Evolutionary conservation across 2,113 vertebrate species (phyloP).

Genomic region (Gasterosteus nipponicus): DNA sequence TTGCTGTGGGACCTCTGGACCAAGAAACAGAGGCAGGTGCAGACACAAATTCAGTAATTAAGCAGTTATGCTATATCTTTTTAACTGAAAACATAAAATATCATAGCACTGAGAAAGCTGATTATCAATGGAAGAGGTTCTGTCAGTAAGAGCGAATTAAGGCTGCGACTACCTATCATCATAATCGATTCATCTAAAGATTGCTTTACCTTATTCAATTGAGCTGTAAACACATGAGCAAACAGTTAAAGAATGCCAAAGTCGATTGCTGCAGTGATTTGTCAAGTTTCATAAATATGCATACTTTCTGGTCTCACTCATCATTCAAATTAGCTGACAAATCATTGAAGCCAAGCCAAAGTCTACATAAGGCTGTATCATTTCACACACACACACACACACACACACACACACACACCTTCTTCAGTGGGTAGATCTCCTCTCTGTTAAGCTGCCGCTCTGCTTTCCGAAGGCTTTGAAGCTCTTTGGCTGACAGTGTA

Average conservation of each 20-base stretch:
- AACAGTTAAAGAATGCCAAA: neutral
- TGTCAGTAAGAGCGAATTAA: neutral
- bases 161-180: neutral
- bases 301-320: too few species aligned
- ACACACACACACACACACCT: too few species aligned
- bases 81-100: neutral
- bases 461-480: constrained; percentile 81
- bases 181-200: neutral
- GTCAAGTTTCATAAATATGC: too few species aligned
- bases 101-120: neutral
- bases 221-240: neutral
- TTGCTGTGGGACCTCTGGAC: constrained; percentile 85
- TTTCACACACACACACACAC: neutral
- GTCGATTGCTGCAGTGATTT: too few species aligned
- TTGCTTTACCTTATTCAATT: neutral
- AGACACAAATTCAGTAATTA: neutral
- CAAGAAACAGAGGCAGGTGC: neutral
- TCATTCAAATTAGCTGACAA: too few species aligned
- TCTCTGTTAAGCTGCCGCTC: constrained; percentile 86
- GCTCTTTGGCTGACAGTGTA: constrained; percentile 82
- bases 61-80: neutral
- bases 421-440: constrained; percentile 85
- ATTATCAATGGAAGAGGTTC: neutral
- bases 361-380: neutral
- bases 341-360: neutral